Conservation (phyloP, 2,797 vertebrate genomes). For the Petrocephalus sullivani region DNA sequence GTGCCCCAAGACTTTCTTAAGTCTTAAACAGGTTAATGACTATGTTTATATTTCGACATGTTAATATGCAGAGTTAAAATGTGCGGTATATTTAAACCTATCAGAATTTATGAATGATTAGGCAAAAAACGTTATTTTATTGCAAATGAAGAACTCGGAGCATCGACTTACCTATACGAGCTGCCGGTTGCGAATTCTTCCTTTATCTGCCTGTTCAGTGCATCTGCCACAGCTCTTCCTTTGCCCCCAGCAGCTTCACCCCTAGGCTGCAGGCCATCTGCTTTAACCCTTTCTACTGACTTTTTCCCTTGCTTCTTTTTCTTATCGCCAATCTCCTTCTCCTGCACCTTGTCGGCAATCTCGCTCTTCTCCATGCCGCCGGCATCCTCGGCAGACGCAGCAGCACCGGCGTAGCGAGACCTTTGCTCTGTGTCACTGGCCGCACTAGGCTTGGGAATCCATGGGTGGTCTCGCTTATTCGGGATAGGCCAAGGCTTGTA, state of each 20-base stretch:
- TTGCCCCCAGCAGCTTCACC: conserved; percentile 55
- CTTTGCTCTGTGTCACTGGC: conserved; percentile 43
- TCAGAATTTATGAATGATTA: neutral
- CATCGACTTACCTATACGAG: conserved; percentile 80
- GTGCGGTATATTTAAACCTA: neutral
- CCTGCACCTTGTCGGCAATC: conserved; percentile 62
- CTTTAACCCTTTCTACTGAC: conserved; percentile 48
- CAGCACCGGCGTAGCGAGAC: conserved; percentile 39
- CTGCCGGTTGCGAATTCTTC: conserved; percentile 78
- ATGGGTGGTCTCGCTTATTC: conserved; percentile 85
- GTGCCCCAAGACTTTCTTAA: neutral
- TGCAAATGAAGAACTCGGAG: neutral
- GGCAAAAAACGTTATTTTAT: neutral
- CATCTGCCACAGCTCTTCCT: conserved; percentile 79
- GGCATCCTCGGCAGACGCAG: conserved; percentile 47
- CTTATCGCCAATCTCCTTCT: conserved; percentile 57
- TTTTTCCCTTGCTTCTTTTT: conserved; percentile 45
- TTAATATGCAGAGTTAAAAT: neutral
- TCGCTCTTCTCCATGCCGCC: conserved; percentile 69
- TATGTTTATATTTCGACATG: neutral
- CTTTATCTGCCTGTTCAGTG: conserved; percentile 89
- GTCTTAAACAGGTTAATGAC: neutral
- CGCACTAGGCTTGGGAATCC: conserved; percentile 82
- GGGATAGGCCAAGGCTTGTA: conserved; percentile 94
- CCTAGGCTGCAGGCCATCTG: conserved; percentile 35